Evolutionary conservation across 2,888 invertebrate species (phyloP), one percentile per base, ranked within the genome.

Genomic region (Drosophila paramelanica): DNA sequence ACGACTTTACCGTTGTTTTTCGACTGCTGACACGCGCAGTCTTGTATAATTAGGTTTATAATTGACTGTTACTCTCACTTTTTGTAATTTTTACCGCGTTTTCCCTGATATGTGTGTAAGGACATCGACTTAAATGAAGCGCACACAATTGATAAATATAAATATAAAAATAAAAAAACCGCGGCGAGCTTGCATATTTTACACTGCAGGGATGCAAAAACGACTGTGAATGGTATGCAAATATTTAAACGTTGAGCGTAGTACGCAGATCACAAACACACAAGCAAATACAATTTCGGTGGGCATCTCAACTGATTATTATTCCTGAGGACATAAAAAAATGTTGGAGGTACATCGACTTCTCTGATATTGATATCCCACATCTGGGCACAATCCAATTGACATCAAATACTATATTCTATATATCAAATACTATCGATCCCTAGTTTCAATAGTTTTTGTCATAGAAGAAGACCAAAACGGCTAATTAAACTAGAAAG

Each of bases 51-150:
- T n/a, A 47, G 17, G 10, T 47, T 10, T 2, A 47, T 5, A 0
- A 39, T 39, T 6, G 8, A 8, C n/a, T 13, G 3, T 11, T 50
- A 13, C 41, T 42, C 58, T 1, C 1, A 23, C 2, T 14, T 20
- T 31, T 33, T 33, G 3, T 49, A 58, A 42, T 58, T 33, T 14
- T 31, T 57, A 1, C 31, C 47, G 6, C 57, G 57, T 7, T 56
- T 25, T 25, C 45, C 41, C n/a, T 23, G n/a, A 23, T 11, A 3
- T 8, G 17, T 47, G 6, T 47, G 13, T n/a, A 11, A 10, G 10
- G 27, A 27, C 39, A n/a, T 45, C 14, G 3, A n/a, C 0, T 3
- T 25, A 10, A 7, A 45, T 2, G 7, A 8, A 10, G 2, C 13
- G 8, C 14, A 39, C 6, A 7, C 7, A 14, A 39, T 14, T 7